A percentile compares a stretch with the other conserved stretches of the same genome.
Evolutionary conservation across 2,888 invertebrate species (phyloP).

Genomic region (Amorpha juglandis): DNA sequence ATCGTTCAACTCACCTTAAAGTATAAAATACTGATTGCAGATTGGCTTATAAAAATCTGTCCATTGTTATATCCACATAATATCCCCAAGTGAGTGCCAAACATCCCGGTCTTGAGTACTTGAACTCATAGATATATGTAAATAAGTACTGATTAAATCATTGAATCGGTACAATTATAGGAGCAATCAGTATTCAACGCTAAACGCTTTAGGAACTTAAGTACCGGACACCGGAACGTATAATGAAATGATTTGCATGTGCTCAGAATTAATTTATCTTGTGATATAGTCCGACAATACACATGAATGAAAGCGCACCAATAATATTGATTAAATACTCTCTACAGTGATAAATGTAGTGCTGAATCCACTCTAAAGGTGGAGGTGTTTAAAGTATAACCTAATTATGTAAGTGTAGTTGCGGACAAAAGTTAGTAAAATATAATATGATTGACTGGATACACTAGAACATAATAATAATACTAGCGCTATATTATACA

Average conservation of each 20-base stretch:
- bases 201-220: slow-evolving; percentile 16
- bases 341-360: too few species aligned
- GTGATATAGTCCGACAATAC: slow-evolving; percentile 1
- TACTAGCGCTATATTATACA: too few species aligned
- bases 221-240: slow-evolving; percentile 16
- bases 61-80: too few species aligned
- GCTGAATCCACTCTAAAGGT: too few species aligned
- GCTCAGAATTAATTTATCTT: slow-evolving; percentile 13
- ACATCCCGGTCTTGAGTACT: not conserved
- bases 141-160: not conserved
- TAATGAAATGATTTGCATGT: slow-evolving; percentile 10
- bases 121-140: not conserved
- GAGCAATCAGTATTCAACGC: slow-evolving; percentile 6
- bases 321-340: not conserved
- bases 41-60: too few species aligned
- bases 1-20: too few species aligned
- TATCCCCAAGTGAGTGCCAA: too few species aligned
- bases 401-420: too few species aligned
- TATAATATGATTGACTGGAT: not conserved
- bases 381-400: too few species aligned
- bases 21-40: too few species aligned
- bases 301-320: not conserved
- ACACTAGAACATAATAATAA: too few species aligned
- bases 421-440: not conserved
- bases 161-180: slow-evolving; percentile 5